Evolutionary conservation across 2,113 vertebrate species (phyloP).

Genomic region (Ammospiza nelsoni): DNA sequence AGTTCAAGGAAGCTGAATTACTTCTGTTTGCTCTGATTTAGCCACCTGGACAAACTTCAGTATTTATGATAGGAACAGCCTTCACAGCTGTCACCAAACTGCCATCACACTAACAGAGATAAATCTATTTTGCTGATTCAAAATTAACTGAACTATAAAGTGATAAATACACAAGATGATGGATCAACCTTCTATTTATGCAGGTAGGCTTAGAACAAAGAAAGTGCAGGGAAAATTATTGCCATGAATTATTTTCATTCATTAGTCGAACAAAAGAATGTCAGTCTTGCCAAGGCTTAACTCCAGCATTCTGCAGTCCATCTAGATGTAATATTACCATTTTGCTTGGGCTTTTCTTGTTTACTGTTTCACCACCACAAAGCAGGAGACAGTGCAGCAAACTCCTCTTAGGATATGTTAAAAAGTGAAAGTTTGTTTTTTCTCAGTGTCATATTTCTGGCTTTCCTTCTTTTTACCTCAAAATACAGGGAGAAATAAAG

Average conservation of each 20-base stretch:
- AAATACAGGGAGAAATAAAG: not conserved
- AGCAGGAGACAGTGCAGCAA: not conserved
- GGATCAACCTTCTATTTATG: not conserved
- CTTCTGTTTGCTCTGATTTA: not conserved
- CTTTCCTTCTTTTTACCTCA: conserved; percentile 1
- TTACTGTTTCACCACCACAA: not conserved
- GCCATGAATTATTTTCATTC: not conserved
- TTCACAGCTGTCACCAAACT: not conserved
- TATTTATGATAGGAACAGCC: not conserved
- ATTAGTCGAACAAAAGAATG: not conserved
- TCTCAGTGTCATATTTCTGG: not conserved
- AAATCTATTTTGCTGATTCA: not conserved
- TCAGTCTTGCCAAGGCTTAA: not conserved
- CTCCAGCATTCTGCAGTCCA: not conserved
- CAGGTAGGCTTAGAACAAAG: not conserved
- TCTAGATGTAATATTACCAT: not conserved
- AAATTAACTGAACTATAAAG: not conserved
- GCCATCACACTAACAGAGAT: not conserved
- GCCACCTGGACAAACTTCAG: not conserved
- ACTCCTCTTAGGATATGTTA: not conserved
- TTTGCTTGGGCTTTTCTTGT: not conserved
- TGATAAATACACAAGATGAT: conserved; percentile 2
- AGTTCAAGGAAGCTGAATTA: not conserved
- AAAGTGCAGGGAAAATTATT: not conserved
- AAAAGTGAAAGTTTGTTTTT: not conserved